Conservation (phyloP, 1,140 invertebrate species). For the Triops longicaudatus region DNA sequence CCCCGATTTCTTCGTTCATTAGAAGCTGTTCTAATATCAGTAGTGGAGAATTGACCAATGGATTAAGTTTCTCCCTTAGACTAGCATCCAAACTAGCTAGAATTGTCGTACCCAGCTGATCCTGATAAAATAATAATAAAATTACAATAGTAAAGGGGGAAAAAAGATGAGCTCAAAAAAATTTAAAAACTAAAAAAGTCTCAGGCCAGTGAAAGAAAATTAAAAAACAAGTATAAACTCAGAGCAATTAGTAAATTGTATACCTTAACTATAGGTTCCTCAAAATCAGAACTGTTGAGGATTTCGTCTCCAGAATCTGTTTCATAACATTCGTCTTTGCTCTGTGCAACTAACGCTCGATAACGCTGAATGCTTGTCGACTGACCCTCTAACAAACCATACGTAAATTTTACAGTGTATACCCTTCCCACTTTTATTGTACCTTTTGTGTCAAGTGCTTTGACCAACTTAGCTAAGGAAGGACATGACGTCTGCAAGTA, state of each 20-base stretch:
- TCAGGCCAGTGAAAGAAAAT: no score
- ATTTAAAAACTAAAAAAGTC: not conserved
- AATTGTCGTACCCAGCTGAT: not conserved
- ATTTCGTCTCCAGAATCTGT: not conserved
- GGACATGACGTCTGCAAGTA: not conserved
- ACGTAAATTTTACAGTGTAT: not conserved
- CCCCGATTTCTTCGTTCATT: conserved; percentile 20
- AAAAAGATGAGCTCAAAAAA: not conserved
- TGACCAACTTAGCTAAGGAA: not conserved
- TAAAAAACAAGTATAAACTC: no score
- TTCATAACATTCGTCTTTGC: not conserved
- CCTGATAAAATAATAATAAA: not conserved
- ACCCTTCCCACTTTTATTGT: not conserved
- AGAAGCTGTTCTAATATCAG: conserved; percentile 18
- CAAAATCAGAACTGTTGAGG: not conserved
- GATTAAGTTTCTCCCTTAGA: not conserved
- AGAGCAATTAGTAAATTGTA: no score
- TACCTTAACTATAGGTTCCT: not conserved
- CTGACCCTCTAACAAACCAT: not conserved
- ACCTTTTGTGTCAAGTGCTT: not conserved
- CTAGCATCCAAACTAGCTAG: not conserved
- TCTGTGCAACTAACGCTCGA: not conserved
- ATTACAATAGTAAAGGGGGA: no score
- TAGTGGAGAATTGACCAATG: conserved; percentile 11
- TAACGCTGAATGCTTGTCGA: not conserved